Base-by-base conservation (phyloP, 2,797 vertebrate species). In the Cephalopachus bancanus region DNA sequence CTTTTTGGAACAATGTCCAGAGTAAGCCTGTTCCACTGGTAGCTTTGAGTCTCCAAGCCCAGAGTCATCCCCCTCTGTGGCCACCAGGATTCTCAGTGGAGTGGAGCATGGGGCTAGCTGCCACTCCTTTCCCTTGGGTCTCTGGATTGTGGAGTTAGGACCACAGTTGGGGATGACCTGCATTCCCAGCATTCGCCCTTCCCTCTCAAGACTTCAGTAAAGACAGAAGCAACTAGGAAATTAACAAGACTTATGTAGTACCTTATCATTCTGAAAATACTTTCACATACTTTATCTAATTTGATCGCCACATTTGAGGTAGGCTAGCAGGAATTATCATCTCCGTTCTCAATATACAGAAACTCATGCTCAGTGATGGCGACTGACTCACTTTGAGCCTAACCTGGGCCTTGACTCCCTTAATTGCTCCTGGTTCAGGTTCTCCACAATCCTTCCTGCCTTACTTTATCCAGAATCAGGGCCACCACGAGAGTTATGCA, bases 11-110 rank as follows among this genome's bases (percentile, higher is more conserved):
- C 0, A 26, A 37, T 44, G 7, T 17, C 53, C 84, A 76, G 30
- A 78, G 20, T 37, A 74, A 69, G 1, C 26, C 24, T 5, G 6
- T 37, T 20, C 33, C 24, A 11, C 28, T 22, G 5, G 30, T 26
- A 44, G n/a, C 37, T 92, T 76, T 72, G 69, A 37, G 74, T 81
- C 83, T 67, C 17, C 11, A 59, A 76, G 53, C 9, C 79, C 60
- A 53, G 51, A 75, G 3, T 44, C 1, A 0, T 11, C 7, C 0
- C 0, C 1, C 20, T 62, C 16, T 19, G 22, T 6, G 62, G 72
- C 14, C 14, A 2, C n/a, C 9, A 7, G 30, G 49, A 89, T 78
- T 85, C 65, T 44, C 14, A 1, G 15, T 20, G 24, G 49, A 88
- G 62, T 49, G 12, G 76, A 59, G 3, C 24, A 51, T n/a, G 26